Percentiles rank a stretch among this genome's conserved stretches.
Conservation (phyloP, 2,888 invertebrate genomes). For the Andrena hattorfiana region DNA sequence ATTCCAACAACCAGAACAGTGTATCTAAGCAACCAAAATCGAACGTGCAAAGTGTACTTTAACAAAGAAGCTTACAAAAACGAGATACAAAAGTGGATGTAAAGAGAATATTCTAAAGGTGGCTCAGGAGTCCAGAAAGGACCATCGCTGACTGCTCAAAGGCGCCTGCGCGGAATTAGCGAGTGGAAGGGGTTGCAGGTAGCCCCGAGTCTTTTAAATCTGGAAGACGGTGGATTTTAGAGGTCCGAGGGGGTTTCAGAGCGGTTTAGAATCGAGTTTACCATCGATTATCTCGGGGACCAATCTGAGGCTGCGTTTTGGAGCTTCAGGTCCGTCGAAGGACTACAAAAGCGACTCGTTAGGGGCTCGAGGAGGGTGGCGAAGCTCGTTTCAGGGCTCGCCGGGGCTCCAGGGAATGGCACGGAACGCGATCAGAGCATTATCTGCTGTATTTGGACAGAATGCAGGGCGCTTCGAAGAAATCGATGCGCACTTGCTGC, state of each 20-base stretch:
- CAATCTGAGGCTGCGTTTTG: neutral
- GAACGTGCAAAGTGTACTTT: too few species aligned
- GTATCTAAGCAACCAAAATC: too few species aligned
- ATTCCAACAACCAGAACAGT: too few species aligned
- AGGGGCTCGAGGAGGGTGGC: neutral
- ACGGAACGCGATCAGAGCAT: neutral
- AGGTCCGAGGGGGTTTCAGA: constrained; percentile 6
- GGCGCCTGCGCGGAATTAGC: neutral
- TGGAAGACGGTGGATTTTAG: constrained; percentile 3
- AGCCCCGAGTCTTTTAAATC: neutral
- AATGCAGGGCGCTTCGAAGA: neutral
- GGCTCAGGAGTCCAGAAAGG: neutral
- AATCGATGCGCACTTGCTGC: neutral
- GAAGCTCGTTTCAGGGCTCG: neutral
- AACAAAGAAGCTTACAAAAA: too few species aligned
- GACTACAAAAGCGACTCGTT: constrained; percentile 10
- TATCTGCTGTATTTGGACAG: neutral
- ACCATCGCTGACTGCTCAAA: neutral
- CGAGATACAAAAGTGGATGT: too few species aligned
- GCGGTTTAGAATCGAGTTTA: constrained; percentile 10
- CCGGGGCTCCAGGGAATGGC: neutral
- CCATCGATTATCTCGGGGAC: constrained; percentile 21
- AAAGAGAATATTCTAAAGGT: neutral
- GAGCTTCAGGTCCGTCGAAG: neutral
- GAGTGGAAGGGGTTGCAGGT: constrained; percentile 23